A percentile compares a stretch with the other conserved stretches of the same genome.
Evolutionary conservation across 2,888 invertebrate species (phyloP).

Genomic region (Xestia xanthographa): DNA sequence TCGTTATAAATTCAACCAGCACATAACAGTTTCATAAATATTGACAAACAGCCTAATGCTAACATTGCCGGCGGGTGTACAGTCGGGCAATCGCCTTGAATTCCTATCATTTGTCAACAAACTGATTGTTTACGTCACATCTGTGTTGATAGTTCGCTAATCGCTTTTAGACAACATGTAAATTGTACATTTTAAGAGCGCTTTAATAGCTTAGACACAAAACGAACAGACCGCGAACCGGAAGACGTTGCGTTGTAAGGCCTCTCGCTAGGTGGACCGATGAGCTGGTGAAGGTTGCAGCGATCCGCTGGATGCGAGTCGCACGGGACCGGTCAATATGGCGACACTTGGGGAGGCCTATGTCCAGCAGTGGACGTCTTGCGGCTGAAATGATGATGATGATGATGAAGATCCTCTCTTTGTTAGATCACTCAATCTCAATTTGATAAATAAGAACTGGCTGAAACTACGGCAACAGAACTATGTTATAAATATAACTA

Average conservation of each 20-base stretch:
- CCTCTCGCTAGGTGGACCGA: no score
- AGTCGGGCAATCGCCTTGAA: constrained; percentile 42
- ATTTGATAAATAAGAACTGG: background rate
- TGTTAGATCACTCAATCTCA: background rate
- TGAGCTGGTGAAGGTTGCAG: no score
- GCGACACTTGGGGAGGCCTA: no score
- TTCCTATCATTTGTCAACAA: constrained; percentile 52
- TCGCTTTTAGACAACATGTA: constrained; percentile 13
- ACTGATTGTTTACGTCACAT: constrained; percentile 52
- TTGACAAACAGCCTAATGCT: constrained; percentile 20
- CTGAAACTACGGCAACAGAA: constrained; percentile 4
- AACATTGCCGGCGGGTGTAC: constrained; percentile 15
- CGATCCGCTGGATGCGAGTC: no score
- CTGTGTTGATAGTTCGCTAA: constrained; percentile 42
- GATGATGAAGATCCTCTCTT: background rate
- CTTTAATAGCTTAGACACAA: background rate
- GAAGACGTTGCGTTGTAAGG: no score
- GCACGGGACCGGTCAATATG: no score
- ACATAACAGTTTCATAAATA: constrained; percentile 45
- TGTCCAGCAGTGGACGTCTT: no score
- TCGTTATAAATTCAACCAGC: background rate
- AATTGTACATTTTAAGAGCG: constrained; percentile 1
- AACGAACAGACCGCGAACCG: no score
- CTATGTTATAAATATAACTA: background rate
- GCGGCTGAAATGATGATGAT: no score